A percentile compares a stretch with the other conserved stretches of the same genome.
Evolutionary conservation across 2,888 invertebrate genomes (phyloP).

Genomic region (Caenorhabditis japonica): DNA sequence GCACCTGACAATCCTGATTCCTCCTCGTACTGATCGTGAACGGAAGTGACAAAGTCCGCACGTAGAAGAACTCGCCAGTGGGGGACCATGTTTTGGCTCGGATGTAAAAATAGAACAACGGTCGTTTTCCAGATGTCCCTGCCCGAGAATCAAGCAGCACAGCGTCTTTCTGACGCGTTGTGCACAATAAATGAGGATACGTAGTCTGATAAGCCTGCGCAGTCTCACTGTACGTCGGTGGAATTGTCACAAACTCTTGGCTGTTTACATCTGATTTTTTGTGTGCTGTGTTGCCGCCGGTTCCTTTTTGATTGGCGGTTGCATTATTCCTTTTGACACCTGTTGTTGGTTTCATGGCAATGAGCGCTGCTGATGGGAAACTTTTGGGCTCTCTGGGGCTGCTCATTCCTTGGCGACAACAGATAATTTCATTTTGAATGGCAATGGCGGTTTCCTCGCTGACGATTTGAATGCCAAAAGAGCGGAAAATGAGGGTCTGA

Average conservation of each 20-base stretch:
- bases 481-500: constrained; percentile 47
- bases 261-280: constrained; percentile 76
- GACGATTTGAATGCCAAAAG: constrained; percentile 63
- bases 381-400: constrained; percentile 11
- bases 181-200: constrained; percentile 76
- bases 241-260: constrained; percentile 62
- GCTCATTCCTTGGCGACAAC: constrained; percentile 16
- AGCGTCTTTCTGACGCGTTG: constrained; percentile 74
- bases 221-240: constrained; percentile 56
- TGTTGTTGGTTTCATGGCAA: constrained; percentile 75
- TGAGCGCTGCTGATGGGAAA: constrained; percentile 67
- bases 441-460: constrained; percentile 60
- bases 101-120: constrained; percentile 75
- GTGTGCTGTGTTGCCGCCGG: constrained; percentile 70
- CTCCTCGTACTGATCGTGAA: constrained; percentile 75
- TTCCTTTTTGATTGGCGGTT: constrained; percentile 60
- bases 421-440: constrained; percentile 53
- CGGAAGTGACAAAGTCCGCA: constrained; percentile 72
- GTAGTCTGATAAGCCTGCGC: constrained; percentile 70
- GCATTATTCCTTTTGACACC: constrained; percentile 73
- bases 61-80: constrained; percentile 53
- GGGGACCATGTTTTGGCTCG: constrained; percentile 64
- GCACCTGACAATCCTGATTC: constrained; percentile 76
- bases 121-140: constrained; percentile 71
- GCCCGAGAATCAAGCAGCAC: constrained; percentile 52